These are phyloP conservation scores for Epirrita christyi DNA, from an alignment of 2,888 invertebrate genomes.

Conservation along the genomic window DNA sequence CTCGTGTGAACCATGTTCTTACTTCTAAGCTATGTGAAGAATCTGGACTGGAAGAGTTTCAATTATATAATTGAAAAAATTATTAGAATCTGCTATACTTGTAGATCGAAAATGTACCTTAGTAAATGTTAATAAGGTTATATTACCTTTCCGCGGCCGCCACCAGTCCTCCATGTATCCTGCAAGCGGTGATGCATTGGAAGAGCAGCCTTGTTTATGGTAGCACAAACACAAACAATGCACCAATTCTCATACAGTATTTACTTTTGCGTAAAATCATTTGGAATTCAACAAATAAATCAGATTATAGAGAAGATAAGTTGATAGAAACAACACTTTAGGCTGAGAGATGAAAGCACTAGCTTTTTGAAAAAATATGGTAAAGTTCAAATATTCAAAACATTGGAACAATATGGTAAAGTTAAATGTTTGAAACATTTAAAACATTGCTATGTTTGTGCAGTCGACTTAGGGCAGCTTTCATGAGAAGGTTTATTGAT, in stretches of 20 bases:
- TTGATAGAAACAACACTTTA: constrained; percentile 8
- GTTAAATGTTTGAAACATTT: too few species aligned
- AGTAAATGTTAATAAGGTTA: constrained; percentile 66
- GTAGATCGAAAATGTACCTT: constrained; percentile 45
- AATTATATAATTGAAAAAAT: not conserved
- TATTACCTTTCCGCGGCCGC: constrained; percentile 98
- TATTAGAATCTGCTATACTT: constrained; percentile 32
- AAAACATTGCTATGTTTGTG: too few species aligned
- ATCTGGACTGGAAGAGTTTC: not conserved
- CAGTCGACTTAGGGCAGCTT: too few species aligned
- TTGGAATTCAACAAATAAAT: constrained; percentile 24
- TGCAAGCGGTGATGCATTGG: constrained; percentile 96
- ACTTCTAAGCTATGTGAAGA: too few species aligned
- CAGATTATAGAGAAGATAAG: constrained; percentile 49
- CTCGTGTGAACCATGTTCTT: too few species aligned
- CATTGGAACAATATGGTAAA: not conserved
- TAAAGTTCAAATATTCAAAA: not conserved
- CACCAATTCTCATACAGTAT: constrained; percentile 82
- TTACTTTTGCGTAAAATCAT: constrained; percentile 64
- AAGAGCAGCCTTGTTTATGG: constrained; percentile 86
- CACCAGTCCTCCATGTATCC: constrained; percentile 99
- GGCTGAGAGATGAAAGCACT: not conserved
- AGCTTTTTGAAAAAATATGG: not conserved
- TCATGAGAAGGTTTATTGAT: not conserved
- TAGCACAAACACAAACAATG: constrained; percentile 85